A percentile compares a stretch with the other conserved stretches of the same genome.
phyloP scores from a whole-genome alignment of 2,888 invertebrate genomes.

The Choristoneura rosaceana region DNA sequence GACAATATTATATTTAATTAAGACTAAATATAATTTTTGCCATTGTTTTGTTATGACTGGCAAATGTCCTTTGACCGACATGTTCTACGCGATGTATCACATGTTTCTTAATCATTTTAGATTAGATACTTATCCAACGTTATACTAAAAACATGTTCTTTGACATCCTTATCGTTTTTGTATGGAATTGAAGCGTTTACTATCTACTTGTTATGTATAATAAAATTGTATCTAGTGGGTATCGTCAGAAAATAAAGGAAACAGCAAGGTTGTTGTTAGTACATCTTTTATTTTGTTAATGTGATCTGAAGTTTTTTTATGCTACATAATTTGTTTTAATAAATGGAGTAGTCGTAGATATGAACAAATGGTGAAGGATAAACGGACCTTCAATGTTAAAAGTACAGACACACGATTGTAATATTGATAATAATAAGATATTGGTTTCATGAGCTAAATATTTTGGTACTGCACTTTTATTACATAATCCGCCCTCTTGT shows the following conservation, averaged over 20 bases:
- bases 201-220: conserved; percentile 64
- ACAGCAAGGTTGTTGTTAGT: conserved; percentile 70
- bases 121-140: background rate
- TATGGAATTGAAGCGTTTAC: conserved; percentile 25
- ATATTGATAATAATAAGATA: conserved; percentile 35
- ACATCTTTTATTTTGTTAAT: conserved; percentile 77
- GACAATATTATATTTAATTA: conserved; percentile 6
- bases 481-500: conserved; percentile 80
- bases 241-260: conserved; percentile 61
- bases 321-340: conserved; percentile 48
- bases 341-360: conserved; percentile 50
- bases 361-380: conserved; percentile 40
- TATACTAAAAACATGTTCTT: background rate
- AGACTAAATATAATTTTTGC: background rate
- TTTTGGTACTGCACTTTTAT: conserved; percentile 79
- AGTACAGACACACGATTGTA: conserved; percentile 35
- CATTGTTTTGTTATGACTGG: background rate
- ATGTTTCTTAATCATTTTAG: conserved; percentile 1
- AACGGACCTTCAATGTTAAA: conserved; percentile 39
- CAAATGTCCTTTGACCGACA: background rate
- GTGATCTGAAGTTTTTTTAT: conserved; percentile 76
- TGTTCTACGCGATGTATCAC: background rate
- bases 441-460: conserved; percentile 70
- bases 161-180: conserved; percentile 7
- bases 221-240: conserved; percentile 63